Base-by-base conservation (phyloP, 2,113 vertebrate species). In the Enhydra lutris region DNA sequence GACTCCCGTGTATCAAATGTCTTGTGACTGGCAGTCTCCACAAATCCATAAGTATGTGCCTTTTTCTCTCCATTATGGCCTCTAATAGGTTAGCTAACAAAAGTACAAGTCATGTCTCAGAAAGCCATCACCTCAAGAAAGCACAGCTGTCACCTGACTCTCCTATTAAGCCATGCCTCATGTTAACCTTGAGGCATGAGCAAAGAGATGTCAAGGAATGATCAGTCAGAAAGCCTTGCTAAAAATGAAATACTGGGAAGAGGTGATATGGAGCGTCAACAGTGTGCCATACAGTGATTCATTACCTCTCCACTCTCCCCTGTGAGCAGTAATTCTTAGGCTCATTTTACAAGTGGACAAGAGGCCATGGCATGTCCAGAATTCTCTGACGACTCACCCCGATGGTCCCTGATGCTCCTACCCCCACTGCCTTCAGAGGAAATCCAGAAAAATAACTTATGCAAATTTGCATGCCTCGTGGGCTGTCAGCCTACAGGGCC, bases 141-240 rank as follows among this genome's bases (percentile, higher is more conserved):
- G 91, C 59, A 11, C 65, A 83, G 91, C 81, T 97, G 97, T 97
- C 92, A 98, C 81, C 90, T 21, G 92, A 97, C 69, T 94, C 96
- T 95, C 65, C 80, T 79, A 81, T 96, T 95, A 97, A 95, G 87
- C 65, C 52, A 29, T 26, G 24, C 57, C 67, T 81, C 18, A 39
- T 89, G 55, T 86, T 94, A 84, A 90, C 88, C 91, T 92, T 12
- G 57, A 96, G 52, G 87, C 76, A 26, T 9, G 47, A 73, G 69
- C 69, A 39, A 71, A 39, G 80, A 39, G 29, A 63, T 52, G 34
- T n/a, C 67, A 91, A 93, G 88, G 80, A 79, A 97, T 98, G 81
- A 92, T 84, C 96, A 88, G 92, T 86, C 82, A 88, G 94, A 92
- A 91, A 92, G 84, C 21, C 59, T 71, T 84, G 21, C 1, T 74